Evolutionary conservation across 2,113 vertebrate species (phyloP).

Genomic region (Xyliphius kryptos): DNA sequence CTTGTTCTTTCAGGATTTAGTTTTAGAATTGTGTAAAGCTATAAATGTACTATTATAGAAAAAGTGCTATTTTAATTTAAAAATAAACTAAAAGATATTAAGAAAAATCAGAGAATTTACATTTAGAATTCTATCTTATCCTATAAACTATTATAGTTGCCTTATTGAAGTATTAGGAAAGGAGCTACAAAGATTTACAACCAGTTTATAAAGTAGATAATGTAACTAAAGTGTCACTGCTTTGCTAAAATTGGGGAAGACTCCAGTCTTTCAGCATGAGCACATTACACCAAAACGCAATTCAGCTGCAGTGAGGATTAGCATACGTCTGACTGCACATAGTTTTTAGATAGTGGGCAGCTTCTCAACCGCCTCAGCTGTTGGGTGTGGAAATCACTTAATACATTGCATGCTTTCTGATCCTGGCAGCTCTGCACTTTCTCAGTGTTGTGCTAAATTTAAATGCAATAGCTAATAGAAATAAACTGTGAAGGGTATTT

Average conservation of each 20-base stretch:
- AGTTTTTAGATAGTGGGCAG: conserved; percentile 23
- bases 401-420: conserved; percentile 27
- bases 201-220: not conserved
- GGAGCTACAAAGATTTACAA: not conserved
- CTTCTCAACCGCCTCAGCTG: conserved; percentile 53
- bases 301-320: conserved; percentile 10
- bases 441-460: conserved; percentile 6
- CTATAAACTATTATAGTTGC: too few relatives aligned
- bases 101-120: too few relatives aligned
- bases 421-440: conserved; percentile 21
- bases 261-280: not conserved
- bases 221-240: not conserved
- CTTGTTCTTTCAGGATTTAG: too few relatives aligned
- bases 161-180: not conserved
- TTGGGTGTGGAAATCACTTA: conserved; percentile 41
- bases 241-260: not conserved
- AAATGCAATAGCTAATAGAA: not conserved
- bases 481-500: not conserved
- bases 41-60: too few relatives aligned
- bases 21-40: too few relatives aligned
- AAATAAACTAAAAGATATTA: too few relatives aligned
- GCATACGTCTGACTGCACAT: not conserved
- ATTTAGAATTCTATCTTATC: too few relatives aligned
- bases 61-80: too few relatives aligned
- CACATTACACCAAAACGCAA: not conserved